These are phyloP conservation scores for Brachycybe producta DNA, from an alignment of 2,888 invertebrate species.

Conservation along the genomic window DNA sequence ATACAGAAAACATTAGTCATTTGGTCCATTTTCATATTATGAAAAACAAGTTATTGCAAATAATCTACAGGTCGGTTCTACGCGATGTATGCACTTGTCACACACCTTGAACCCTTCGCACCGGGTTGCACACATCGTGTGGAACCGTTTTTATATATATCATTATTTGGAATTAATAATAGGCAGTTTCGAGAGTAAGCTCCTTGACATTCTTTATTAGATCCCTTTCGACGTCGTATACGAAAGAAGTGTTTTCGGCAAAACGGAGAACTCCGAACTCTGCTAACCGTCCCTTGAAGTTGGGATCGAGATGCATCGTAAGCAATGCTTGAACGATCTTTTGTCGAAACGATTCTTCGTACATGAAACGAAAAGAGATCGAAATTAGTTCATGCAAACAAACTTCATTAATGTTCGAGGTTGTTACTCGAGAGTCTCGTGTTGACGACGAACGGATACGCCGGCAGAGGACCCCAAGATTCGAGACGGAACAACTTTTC, in stretches of 20 bases:
- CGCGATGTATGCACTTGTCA: too few species aligned
- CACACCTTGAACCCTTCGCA: too few species aligned
- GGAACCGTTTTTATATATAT: too few species aligned
- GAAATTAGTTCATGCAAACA: not conserved
- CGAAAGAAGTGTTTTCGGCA: conserved; percentile 1
- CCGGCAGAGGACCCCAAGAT: conserved; percentile 52
- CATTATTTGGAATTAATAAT: too few species aligned
- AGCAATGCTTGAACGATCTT: conserved; percentile 38
- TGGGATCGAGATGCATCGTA: conserved; percentile 30
- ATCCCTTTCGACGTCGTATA: conserved; percentile 14
- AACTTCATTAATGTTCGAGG: not conserved
- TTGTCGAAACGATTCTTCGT: conserved; percentile 36
- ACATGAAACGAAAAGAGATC: not conserved
- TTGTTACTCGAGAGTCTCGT: conserved; percentile 43
- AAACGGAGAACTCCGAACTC: conserved; percentile 8
- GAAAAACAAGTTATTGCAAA: too few species aligned
- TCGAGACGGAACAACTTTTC: conserved; percentile 45
- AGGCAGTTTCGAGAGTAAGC: conserved; percentile 8
- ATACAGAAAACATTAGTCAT: too few species aligned
- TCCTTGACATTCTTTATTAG: conserved; percentile 15
- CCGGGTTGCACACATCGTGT: too few species aligned
- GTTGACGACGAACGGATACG: conserved; percentile 51
- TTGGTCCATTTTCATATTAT: too few species aligned
- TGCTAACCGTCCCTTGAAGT: not conserved
- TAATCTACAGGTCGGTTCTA: too few species aligned